phyloP scores from a whole-genome alignment of 2,888 invertebrate genomes.

The Leptarthrus brevirostris region DNA sequence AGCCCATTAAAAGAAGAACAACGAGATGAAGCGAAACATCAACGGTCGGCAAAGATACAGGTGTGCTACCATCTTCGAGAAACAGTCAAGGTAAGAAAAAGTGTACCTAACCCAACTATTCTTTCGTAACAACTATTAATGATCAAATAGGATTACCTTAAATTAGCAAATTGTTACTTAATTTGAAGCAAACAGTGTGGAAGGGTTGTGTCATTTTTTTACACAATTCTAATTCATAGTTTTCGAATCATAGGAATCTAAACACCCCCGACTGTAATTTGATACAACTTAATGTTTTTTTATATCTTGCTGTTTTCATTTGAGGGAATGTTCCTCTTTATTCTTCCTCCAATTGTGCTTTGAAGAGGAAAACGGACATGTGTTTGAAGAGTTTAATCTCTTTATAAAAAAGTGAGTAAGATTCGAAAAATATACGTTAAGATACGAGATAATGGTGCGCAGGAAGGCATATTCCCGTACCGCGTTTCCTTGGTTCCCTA shows the following conservation, averaged over 20 bases:
- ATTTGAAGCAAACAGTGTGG: no score
- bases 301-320: not conserved
- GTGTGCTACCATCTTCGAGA: conserved; percentile 14
- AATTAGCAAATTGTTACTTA: no score
- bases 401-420: not conserved
- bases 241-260: no score
- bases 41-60: conserved; percentile 36
- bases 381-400: conserved; percentile 32
- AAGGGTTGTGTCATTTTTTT: no score
- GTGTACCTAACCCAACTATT: no score
- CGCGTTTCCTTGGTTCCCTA: conserved; percentile 12
- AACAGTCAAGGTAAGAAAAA: not conserved
- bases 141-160: no score
- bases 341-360: not conserved
- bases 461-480: not conserved
- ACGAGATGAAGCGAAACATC: conserved; percentile 40
- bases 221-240: no score
- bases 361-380: conserved; percentile 29
- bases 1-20: conserved; percentile 44
- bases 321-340: conserved; percentile 1
- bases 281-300: not conserved
- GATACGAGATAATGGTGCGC: conserved; percentile 4
- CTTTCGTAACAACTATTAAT: no score
- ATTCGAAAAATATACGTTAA: conserved; percentile 1
- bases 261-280: not conserved